Percentiles rank a stretch among this genome's conserved stretches.
Evolutionary conservation across 1,140 invertebrate genomes (phyloP).

Genomic region (Brachionus sp.): DNA sequence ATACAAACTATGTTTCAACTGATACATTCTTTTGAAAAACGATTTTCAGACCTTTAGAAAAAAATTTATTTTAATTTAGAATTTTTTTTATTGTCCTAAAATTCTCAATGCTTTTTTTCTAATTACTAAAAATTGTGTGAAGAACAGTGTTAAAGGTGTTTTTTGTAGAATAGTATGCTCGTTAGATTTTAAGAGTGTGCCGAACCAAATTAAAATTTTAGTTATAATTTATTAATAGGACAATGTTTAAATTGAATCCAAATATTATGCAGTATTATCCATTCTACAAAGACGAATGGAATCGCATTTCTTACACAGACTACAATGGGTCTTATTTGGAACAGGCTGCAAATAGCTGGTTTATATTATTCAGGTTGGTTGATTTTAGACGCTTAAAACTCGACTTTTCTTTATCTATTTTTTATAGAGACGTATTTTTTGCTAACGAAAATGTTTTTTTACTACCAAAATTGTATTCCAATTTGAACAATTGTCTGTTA

Average conservation of each 20-base stretch:
- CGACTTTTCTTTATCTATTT: constrained; percentile 51
- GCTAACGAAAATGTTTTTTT: constrained; percentile 56
- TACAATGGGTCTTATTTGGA: constrained; percentile 55
- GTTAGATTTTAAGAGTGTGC: not conserved
- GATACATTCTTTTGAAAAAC: too few relatives aligned
- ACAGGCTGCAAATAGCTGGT: constrained; percentile 56
- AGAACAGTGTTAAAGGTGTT: too few relatives aligned
- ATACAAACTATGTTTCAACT: too few relatives aligned
- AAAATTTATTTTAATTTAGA: too few relatives aligned
- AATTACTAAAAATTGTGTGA: too few relatives aligned
- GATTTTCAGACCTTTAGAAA: too few relatives aligned
- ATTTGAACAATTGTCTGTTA: constrained; percentile 55
- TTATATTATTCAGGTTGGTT: constrained; percentile 58
- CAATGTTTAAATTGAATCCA: constrained; percentile 54
- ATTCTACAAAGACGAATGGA: constrained; percentile 59
- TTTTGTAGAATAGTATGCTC: too few relatives aligned
- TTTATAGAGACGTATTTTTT: constrained; percentile 57
- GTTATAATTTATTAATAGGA: constrained; percentile 48
- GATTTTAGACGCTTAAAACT: constrained; percentile 56
- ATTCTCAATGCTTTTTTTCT: too few relatives aligned
- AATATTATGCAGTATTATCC: constrained; percentile 56
- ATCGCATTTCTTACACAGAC: constrained; percentile 57
- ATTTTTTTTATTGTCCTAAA: too few relatives aligned
- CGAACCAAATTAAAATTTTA: not conserved
- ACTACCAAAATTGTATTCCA: constrained; percentile 55